Conservation (phyloP, 2,113 vertebrate species). For the Ptychochromis oligacanthus region DNA sequence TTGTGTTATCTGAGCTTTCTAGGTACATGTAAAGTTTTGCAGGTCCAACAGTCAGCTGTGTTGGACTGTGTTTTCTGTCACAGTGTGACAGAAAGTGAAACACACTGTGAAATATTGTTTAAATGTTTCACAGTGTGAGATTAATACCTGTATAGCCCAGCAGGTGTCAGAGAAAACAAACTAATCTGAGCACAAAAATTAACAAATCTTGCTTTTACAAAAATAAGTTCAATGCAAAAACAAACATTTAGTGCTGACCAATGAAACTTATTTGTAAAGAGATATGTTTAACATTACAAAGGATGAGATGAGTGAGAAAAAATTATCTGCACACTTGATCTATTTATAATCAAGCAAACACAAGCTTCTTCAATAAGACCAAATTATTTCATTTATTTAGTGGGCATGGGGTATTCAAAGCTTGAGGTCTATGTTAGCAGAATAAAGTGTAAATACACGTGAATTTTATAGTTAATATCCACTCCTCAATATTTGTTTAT, state of each 20-base stretch:
- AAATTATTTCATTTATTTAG: background rate
- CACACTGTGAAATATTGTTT: too few species aligned
- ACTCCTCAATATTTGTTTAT: too few species aligned
- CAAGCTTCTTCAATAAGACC: background rate
- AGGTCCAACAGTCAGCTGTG: background rate
- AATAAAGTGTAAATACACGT: background rate
- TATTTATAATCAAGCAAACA: too few species aligned
- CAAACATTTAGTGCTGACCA: background rate
- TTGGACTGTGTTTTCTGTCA: too few species aligned
- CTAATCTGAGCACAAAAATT: background rate
- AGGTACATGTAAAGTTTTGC: background rate
- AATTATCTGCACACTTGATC: too few species aligned
- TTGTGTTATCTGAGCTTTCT: slow-evolving; percentile 2
- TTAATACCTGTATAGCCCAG: background rate
- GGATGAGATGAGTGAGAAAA: too few species aligned
- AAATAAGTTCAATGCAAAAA: background rate
- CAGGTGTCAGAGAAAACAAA: background rate
- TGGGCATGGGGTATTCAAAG: background rate
- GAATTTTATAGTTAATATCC: background rate
- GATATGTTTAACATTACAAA: background rate
- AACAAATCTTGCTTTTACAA: background rate
- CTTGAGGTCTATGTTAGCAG: background rate
- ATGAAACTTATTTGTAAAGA: background rate
- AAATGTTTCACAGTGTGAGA: too few species aligned
- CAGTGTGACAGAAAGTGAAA: too few species aligned